Evolutionary conservation across 2,888 invertebrate species (phyloP), one percentile per base, ranked within the genome.

Genomic region (Ecliptopera silaceata): DNA sequence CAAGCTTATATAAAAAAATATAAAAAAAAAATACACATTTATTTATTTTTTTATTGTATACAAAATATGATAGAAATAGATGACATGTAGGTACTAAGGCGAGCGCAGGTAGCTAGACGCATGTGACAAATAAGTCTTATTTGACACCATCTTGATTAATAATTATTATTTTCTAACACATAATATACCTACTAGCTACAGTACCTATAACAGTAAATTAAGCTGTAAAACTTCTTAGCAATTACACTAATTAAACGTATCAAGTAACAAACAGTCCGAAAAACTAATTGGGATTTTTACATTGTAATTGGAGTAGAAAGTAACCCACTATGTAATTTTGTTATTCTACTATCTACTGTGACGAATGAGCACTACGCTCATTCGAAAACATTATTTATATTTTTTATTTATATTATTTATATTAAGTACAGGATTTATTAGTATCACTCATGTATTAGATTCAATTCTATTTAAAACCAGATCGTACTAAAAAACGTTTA

Each of bases 261-360:
- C 47, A 68, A 70, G 43, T 54, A 57, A 47, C 47, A 68, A 70
- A 68, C 69, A 62, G 67, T 65, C 61, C 59, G 64, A 64, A 63
- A 57, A 57, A 67, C 56, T 71, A 56, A 57, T 64, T 65, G 62
- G 65, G 68, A 59, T 53, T 65, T 69, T 71, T 65, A 59, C 59
- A 65, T 65, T 61, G 67, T 78, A 75, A 72, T 76, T 73, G 65
- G 72, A 70, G 73, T 71, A 22, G 22, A 22, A 18, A n/a, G 5
- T 22, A 12, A 41, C 22, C 12, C 18, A 22, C 22, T 38, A 15
- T 8, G 6, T 20, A 13, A n/a, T n/a, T 22, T 41, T 13, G 26
- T 42, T 36, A 36, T 36, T 36, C 36, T 12, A 4, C n/a, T n/a
- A n/a, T n/a, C n/a, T 36, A 2, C 13, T 15, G 15, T 15, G 36